Percentiles rank a stretch among this genome's conserved stretches.
Evolutionary conservation across 2,113 vertebrate genomes (phyloP).

Genomic region (Corythaixoides concolor): DNA sequence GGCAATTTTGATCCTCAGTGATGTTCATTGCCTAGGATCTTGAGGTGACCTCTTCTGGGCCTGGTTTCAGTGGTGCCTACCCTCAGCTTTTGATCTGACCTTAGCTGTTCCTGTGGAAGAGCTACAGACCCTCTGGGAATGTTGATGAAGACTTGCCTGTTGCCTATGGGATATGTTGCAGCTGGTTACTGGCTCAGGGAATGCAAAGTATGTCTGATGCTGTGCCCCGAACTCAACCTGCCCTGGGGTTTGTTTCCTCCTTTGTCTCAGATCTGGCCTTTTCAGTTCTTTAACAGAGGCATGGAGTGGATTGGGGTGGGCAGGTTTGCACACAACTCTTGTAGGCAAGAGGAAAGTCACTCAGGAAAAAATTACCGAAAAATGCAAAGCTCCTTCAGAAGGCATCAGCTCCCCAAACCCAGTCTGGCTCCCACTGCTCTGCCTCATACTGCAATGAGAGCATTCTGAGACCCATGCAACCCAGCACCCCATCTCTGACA

Average conservation of each 20-base stretch:
- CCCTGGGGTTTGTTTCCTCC: not conserved
- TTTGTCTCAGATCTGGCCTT: not conserved
- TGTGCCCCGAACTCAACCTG: not conserved
- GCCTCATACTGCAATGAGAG: not conserved
- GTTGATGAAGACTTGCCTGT: not conserved
- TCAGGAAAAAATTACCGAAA: not conserved
- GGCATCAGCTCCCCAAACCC: not conserved
- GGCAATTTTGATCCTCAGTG: not conserved
- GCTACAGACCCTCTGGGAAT: rapidly evolving
- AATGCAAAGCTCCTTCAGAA: not conserved
- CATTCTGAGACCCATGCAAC: no score
- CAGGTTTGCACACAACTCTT: not conserved
- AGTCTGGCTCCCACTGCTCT: not conserved
- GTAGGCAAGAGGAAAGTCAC: not conserved
- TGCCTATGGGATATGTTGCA: not conserved
- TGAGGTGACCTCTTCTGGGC: not conserved
- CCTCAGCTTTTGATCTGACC: not conserved
- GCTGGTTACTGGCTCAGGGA: not conserved
- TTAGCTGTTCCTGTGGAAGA: not conserved
- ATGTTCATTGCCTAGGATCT: not conserved
- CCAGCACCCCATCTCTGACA: not conserved
- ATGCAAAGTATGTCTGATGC: not conserved
- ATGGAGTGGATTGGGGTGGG: not conserved
- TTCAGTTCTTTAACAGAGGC: not conserved
- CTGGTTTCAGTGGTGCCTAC: not conserved